Evolutionary conservation across 2,888 invertebrate genomes (phyloP).

Genomic region (Spilarctia lutea): DNA sequence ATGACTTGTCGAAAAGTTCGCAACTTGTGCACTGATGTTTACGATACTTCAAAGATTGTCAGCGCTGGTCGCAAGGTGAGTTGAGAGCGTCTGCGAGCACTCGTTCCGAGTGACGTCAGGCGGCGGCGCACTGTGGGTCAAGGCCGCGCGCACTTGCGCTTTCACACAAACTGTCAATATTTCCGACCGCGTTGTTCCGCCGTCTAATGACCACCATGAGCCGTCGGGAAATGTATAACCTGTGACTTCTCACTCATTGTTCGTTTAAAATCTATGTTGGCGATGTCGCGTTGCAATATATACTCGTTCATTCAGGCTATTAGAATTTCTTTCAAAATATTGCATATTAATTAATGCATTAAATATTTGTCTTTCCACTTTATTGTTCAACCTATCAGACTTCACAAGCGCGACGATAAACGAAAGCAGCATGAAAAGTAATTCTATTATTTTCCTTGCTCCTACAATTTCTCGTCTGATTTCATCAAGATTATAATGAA

Average conservation of each 20-base stretch:
- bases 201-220: not conserved
- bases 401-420: not conserved
- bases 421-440: not conserved
- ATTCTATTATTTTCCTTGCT: not conserved
- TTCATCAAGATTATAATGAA: not conserved
- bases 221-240: not conserved
- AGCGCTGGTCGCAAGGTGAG: not conserved
- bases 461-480: not conserved
- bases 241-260: not conserved
- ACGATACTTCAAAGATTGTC: not conserved
- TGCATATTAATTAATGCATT: not conserved
- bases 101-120: slow-evolving; percentile 16
- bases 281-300: too few relatives aligned
- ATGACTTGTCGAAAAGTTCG: not conserved
- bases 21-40: not conserved
- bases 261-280: not conserved
- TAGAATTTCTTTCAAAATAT: not conserved
- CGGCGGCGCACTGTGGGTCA: slow-evolving; percentile 28
- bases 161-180: slow-evolving; percentile 16
- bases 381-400: not conserved
- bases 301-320: not conserved
- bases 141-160: slow-evolving; percentile 31
- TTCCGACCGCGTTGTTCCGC: not conserved
- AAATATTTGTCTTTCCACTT: not conserved
- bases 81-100: not conserved